phyloP scores from a whole-genome alignment of 92 coral and sea anemone genomes.

The Palythoa grandis region DNA sequence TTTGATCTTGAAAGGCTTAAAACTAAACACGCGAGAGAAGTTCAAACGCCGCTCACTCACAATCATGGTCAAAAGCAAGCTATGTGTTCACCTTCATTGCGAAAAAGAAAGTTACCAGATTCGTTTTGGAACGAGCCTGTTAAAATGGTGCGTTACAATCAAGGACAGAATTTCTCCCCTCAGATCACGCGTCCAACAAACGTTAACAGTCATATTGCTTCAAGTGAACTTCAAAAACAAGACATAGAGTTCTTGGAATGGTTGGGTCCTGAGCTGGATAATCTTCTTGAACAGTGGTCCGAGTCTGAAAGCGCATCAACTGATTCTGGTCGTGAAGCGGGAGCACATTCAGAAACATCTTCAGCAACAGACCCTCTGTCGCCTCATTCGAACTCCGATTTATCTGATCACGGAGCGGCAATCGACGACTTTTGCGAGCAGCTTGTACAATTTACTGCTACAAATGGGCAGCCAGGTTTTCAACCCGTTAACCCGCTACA shows the following conservation, averaged over 20 bases:
- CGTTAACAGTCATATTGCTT: conserved; percentile 25
- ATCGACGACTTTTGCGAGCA: conserved; percentile 90
- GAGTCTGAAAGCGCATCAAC: conserved; percentile 84
- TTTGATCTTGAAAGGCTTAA: conserved; percentile 44
- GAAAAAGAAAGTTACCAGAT: conserved; percentile 86
- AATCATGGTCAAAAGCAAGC: conserved; percentile 13
- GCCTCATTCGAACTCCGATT: conserved; percentile 78
- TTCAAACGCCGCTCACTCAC: background rate
- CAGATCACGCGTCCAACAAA: conserved; percentile 44
- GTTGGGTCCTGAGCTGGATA: conserved; percentile 94
- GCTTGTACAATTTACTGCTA: conserved; percentile 45
- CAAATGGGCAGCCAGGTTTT: conserved; percentile 28
- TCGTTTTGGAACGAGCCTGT: conserved; percentile 85
- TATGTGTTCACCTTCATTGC: conserved; percentile 60
- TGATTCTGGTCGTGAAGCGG: conserved; percentile 63
- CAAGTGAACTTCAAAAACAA: conserved; percentile 57
- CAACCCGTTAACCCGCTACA: conserved; percentile 19
- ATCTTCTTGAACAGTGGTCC: conserved; percentile 92
- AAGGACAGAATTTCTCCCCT: conserved; percentile 30
- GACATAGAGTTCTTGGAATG: conserved; percentile 81
- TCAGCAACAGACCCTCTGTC: conserved; percentile 80
- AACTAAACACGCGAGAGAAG: conserved; percentile 12
- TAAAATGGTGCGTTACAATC: conserved; percentile 60
- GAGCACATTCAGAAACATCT: conserved; percentile 72
- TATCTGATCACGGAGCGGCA: conserved; percentile 70